Evolutionary conservation across 2,797 vertebrate species (phyloP), one percentile per base, ranked within the genome.

Genomic region (Sebastes paucispinis): DNA sequence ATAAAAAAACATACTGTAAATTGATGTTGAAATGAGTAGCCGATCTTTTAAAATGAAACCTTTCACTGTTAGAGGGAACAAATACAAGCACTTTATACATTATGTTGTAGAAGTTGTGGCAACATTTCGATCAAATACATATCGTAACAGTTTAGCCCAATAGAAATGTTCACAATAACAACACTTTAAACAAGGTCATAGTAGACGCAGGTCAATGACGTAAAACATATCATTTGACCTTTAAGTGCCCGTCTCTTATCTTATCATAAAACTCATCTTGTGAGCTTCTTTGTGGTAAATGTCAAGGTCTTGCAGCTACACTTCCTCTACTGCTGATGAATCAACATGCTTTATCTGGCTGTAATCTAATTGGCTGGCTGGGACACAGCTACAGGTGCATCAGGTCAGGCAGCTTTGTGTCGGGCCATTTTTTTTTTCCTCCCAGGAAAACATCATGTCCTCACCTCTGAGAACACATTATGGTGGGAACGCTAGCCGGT

Each of bases 181-280:
- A 6, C 29, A 16, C n/a, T 29, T 2, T 20, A 67, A 39, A 52
- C 36, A 73, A 54, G 34, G 65, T 67, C 47, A 43, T 32, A 29
- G 8, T 39, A 14, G 55, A 32, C 5, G 58, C 9, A 20, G 13
- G 57, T 67, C 62, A 65, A 54, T 47, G 3, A 25, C 29, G 25
- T 54, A 3, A 27, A 79, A 75, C 59, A 64, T 72, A 63, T 65
- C 31, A 74, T 77, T 70, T 79, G 32, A 66, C 62, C 58, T 68
- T 22, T 29, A 43, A 36, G n/a, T 63, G 24, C 25, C 29, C 12
- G 4, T n/a, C 34, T 74, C 57, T 80, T 66, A 52, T 77, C 62
- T 81, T 65, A 54, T 74, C 47, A 50, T 6, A 31, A 72, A 34
- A 69, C 69, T 71, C 32, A 34, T 47, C 54, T 54, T 72, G 31